phyloP scores from a whole-genome alignment of 2,113 vertebrate species.

The Pangasianodon gigas region DNA sequence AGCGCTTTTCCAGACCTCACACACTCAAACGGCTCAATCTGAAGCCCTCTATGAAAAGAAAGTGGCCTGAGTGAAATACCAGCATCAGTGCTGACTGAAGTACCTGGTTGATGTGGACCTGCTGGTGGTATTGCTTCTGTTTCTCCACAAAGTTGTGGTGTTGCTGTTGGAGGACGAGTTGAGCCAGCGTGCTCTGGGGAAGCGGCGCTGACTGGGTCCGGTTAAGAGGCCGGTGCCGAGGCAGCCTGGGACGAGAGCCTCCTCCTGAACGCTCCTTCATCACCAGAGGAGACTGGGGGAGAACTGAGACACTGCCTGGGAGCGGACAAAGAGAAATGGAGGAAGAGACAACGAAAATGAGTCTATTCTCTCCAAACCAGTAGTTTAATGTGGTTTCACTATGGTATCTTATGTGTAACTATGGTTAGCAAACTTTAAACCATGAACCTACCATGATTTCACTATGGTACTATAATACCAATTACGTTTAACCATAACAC shows the following conservation, averaged over 20 bases:
- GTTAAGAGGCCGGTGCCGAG: constrained; percentile 92
- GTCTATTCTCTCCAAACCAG: not conserved
- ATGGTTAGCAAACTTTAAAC: not conserved
- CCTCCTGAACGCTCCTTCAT: constrained; percentile 85
- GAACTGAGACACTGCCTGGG: constrained; percentile 80
- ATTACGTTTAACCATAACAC: not conserved
- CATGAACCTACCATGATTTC: not conserved
- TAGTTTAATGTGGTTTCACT: not conserved
- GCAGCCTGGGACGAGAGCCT: constrained; percentile 85
- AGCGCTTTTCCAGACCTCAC: constrained; percentile 25
- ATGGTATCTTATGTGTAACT: not conserved
- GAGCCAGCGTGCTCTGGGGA: constrained; percentile 94
- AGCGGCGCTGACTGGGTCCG: constrained; percentile 95
- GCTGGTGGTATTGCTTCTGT: constrained; percentile 96
- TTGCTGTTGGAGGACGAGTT: constrained; percentile 96
- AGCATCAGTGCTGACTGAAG: constrained; percentile 28
- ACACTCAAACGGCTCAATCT: not conserved
- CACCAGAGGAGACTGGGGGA: constrained; percentile 87
- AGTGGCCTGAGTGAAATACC: not conserved
- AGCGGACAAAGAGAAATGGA: constrained; percentile 58
- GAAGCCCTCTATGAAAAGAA: not conserved
- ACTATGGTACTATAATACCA: not conserved
- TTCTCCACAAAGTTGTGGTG: constrained; percentile 98
- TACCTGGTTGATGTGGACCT: constrained; percentile 98
- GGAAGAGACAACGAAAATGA: not conserved